Evolutionary conservation across 1,140 invertebrate species (phyloP), one percentile per base, ranked within the genome.

Genomic region (Achroia grisella): DNA sequence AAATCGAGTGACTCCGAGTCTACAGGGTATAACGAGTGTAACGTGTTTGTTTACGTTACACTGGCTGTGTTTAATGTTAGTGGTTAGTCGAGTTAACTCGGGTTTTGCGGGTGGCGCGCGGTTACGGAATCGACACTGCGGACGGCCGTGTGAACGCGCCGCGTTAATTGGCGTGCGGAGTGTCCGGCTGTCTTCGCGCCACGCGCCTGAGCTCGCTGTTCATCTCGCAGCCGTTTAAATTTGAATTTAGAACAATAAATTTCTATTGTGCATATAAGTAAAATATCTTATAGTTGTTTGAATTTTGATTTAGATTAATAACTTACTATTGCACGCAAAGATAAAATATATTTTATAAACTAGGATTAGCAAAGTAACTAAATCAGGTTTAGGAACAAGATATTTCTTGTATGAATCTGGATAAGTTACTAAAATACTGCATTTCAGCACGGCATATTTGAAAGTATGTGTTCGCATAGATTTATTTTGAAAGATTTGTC

Each of bases 131-230:
- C 39, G 39, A 15, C 11, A 32, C 39, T 34, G 49, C 51, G 55
- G 31, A 37, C 41, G 55, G 67, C 55, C 71, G 72, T 72, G 72
- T 79, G 71, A 78, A 78, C 68, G 73, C 55, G 61, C 50, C 66
- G 64, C 67, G 71, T 71, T 79, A 79, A 81, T 78, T 77, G 74
- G 69, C 71, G 65, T 64, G 70, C 70, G 50, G 70, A 73, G 62
- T 62, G 71, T 62, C 64, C 72, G 62, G 49, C 59, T 74, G 69
- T 75, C 64, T 75, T 68, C 64, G 54, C 52, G 71, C 74, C 75
- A 79, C 75, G 73, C 73, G 74, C 65, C 66, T 60, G 54, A 55
- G 48, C 52, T 29, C 44, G 51, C 55, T 39, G 61, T 51, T 60
- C 57, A 50, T 64, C 62, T 70, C 55, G 54, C 48, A 48, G 37